Percentiles rank a stretch among this genome's conserved stretches.
phyloP scores from a whole-genome alignment of 1,140 invertebrate species.

The Sitobion miscanthi region DNA sequence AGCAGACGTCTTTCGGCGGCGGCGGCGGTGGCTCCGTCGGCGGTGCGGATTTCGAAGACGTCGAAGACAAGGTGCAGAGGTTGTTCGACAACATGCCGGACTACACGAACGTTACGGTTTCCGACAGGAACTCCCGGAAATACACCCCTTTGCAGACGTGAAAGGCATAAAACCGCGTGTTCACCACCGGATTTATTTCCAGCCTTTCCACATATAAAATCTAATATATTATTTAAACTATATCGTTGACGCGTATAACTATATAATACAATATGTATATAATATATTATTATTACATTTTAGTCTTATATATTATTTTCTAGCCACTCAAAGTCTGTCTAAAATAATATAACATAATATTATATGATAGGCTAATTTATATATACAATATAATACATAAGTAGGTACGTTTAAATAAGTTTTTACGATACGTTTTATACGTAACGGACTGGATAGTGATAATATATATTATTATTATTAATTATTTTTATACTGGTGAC shows the following conservation, averaged over 20 bases:
- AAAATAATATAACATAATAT: not conserved
- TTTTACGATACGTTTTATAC: not conserved
- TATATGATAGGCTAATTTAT: not conserved
- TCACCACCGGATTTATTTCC: not conserved
- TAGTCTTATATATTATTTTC: not conserved
- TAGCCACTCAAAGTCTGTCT: not conserved
- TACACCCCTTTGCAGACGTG: constrained; percentile 23
- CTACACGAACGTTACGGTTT: constrained; percentile 27
- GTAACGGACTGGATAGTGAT: not conserved
- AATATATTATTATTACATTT: not conserved
- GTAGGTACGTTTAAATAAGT: not conserved
- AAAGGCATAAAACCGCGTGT: not conserved
- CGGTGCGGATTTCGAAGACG: constrained; percentile 19
- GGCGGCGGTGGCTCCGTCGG: not conserved
- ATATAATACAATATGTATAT: not conserved
- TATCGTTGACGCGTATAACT: not conserved
- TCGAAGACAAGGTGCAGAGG: constrained; percentile 38
- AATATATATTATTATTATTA: not conserved
- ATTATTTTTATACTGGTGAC: constrained; percentile 22
- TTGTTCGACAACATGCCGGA: constrained; percentile 40
- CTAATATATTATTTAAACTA: not conserved
- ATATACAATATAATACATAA: not conserved
- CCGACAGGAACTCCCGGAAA: not conserved
- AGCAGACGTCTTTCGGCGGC: not conserved
- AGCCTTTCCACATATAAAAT: not conserved